phyloP scores from a whole-genome alignment of 1,140 invertebrate genomes.

The Dendrolimus punctatus region DNA sequence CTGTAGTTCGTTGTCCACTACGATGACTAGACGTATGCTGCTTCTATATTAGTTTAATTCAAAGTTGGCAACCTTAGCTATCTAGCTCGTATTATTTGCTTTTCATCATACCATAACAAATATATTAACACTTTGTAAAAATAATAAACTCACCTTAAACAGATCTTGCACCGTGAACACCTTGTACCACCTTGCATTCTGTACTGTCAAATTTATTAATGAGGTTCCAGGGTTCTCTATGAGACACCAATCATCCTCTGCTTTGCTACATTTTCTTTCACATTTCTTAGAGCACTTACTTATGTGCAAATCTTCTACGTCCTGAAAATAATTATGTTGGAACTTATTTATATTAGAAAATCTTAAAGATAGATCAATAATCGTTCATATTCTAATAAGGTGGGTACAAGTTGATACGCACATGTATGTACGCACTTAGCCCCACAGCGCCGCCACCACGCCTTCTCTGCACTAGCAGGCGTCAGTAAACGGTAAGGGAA shows the following conservation, averaged over 20 bases:
- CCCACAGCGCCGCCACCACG: too few species aligned
- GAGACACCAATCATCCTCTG: constrained; percentile 44
- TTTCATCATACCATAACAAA: background rate
- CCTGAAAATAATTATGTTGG: constrained; percentile 21
- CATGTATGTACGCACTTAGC: too few species aligned
- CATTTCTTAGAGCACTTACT: constrained; percentile 30
- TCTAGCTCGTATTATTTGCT: too few species aligned
- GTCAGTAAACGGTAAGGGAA: too few species aligned
- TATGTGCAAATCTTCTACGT: constrained; percentile 46
- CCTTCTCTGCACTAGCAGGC: too few species aligned
- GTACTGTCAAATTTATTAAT: constrained; percentile 21
- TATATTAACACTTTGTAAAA: background rate
- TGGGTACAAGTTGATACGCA: too few species aligned
- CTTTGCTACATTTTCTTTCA: constrained; percentile 14
- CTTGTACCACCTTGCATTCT: constrained; percentile 66
- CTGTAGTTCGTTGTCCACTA: too few species aligned
- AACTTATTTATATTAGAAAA: background rate
- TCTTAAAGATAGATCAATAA: background rate
- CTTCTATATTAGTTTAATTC: too few species aligned
- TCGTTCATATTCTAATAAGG: too few species aligned
- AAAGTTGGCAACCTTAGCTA: too few species aligned
- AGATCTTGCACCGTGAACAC: constrained; percentile 69
- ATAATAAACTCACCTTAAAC: constrained; percentile 52
- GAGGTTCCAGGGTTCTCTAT: constrained; percentile 20
- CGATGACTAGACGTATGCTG: too few species aligned